Evolutionary conservation across 2,113 vertebrate species (phyloP).

Genomic region (Calyptomena viridis): DNA sequence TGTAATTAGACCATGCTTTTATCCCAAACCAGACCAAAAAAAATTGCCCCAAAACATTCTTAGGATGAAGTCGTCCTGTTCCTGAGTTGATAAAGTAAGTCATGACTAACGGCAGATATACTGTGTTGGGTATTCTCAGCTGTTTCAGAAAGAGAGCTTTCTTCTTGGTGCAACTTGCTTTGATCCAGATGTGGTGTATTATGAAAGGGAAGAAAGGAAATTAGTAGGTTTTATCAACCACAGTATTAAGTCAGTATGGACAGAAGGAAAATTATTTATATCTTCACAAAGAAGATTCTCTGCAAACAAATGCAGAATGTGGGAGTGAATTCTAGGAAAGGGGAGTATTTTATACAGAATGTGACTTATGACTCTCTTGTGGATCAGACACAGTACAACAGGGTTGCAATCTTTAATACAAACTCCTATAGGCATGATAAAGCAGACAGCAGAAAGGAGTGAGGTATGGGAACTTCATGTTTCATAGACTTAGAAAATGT

Average conservation of each 20-base stretch:
- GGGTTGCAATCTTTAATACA: background rate
- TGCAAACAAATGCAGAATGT: background rate
- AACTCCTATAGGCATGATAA: background rate
- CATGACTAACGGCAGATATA: background rate
- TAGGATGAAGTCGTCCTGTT: background rate
- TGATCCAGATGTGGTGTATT: background rate
- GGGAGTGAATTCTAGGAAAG: conserved; percentile 7
- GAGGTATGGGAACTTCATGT: background rate
- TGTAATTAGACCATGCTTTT: background rate
- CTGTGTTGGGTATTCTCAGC: background rate
- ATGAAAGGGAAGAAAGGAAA: background rate
- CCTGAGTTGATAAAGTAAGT: background rate
- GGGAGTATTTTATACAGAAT: background rate
- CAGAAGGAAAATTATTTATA: background rate
- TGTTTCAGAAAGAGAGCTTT: background rate
- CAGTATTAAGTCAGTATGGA: background rate
- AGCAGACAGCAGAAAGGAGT: background rate
- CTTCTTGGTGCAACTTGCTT: background rate
- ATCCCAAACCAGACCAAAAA: background rate
- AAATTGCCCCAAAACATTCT: background rate
- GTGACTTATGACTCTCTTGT: background rate
- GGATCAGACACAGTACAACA: background rate
- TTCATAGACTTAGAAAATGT: background rate
- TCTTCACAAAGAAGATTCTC: background rate
- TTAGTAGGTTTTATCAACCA: background rate